Evolutionary conservation across 2,888 invertebrate genomes (phyloP), one percentile per base, ranked within the genome.

Genomic region (Blera fallax): DNA sequence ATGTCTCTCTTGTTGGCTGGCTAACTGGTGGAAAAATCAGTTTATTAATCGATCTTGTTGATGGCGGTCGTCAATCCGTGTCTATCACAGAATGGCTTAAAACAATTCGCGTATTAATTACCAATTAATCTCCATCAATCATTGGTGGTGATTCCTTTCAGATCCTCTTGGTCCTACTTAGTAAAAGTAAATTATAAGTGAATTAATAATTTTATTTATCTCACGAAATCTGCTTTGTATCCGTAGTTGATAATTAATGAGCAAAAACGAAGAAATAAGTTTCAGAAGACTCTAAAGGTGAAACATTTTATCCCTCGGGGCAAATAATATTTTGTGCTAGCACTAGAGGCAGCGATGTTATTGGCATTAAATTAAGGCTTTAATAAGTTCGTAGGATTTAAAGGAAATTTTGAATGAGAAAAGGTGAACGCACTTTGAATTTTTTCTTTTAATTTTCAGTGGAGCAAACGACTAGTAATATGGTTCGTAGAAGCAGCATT

Each of bases 21-120:
- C 11, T 40, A 27, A 40, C 16, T 37, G 67, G 5, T 29, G 21
- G 7, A 11, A 58, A 37, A 58, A 18, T 58, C 6, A n/a, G 11
- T 16, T 56, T 37, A 2, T 58, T 37, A 45, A 62, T 62, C 43
- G 29, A 16, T 43, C 29, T 62, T 43, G 62, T 43, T 62, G 43
- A 62, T 62, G 50, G 29, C 8, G 11, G 11, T 24, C 34, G 24
- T 37, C 6, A 67, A 27, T 27, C n/a, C 18, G n/a, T 32, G 64
- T 10, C 18, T 29, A 32, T 27, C 4, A 10, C 43, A 43, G 43
- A 14, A 11, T 60, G 43, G 18, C 32, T 64, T 48, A 11, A 18
- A 32, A 7, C 21, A 48, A 48, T 54, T 32, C 32, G 43, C 27
- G 7, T 43, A 62, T 43, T 62, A 62, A 27, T 24, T 43, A 8